These are phyloP conservation scores for Drepana falcataria DNA, from an alignment of 2,888 invertebrate species.

Conservation along the genomic window DNA sequence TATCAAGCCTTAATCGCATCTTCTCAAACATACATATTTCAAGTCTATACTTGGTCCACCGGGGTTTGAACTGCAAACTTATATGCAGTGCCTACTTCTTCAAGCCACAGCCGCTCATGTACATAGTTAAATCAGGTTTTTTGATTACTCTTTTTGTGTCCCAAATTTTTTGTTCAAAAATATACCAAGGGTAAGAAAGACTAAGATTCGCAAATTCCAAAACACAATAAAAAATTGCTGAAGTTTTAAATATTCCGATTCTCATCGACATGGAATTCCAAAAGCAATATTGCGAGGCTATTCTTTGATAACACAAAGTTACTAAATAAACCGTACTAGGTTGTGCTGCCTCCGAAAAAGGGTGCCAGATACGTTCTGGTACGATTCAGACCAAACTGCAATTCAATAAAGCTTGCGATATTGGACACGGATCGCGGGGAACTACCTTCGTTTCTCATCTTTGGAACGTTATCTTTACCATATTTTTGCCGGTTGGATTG, in stretches of 20 bases:
- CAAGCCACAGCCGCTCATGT: too few species aligned
- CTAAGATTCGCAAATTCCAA: background rate
- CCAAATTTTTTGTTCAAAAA: too few species aligned
- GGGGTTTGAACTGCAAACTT: too few species aligned
- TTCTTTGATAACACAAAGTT: slow-evolving; percentile 15
- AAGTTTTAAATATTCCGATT: background rate
- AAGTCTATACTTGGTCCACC: too few species aligned
- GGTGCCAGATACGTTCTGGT: slow-evolving; percentile 17
- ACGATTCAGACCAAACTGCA: slow-evolving; percentile 10
- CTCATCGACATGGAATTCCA: background rate
- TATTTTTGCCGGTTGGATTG: background rate
- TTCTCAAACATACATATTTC: too few species aligned
- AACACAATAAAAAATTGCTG: background rate
- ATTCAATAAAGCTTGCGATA: slow-evolving; percentile 17
- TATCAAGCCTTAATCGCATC: too few species aligned
- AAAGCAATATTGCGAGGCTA: slow-evolving; percentile 15
- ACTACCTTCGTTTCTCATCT: background rate
- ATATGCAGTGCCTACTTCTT: too few species aligned
- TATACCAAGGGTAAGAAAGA: background rate
- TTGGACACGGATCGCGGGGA: background rate
- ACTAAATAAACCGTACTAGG: slow-evolving; percentile 21
- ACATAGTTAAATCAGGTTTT: too few species aligned
- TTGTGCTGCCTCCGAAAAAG: slow-evolving; percentile 17
- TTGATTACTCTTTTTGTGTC: too few species aligned
- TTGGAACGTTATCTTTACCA: background rate